These are phyloP conservation scores for Naja naja DNA, from an alignment of 2,113 vertebrate genomes.

Conservation along the genomic window DNA sequence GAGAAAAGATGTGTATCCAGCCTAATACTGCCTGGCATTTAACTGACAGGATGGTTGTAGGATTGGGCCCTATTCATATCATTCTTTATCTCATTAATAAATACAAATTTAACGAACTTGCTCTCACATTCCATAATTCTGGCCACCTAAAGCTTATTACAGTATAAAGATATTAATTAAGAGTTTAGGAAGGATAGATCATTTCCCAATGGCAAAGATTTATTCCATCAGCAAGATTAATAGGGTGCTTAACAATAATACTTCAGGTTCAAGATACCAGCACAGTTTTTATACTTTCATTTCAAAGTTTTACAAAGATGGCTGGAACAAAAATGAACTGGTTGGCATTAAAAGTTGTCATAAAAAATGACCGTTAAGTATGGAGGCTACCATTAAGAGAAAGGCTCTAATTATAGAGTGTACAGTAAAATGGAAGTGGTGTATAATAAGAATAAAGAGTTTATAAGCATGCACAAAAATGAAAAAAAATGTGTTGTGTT, in stretches of 20 bases:
- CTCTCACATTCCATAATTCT: not conserved
- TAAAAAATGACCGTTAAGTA: not conserved
- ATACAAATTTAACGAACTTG: not conserved
- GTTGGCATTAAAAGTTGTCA: not conserved
- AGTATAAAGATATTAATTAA: not conserved
- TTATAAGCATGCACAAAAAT: not conserved
- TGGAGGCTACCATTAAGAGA: not conserved
- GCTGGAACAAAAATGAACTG: fast-evolving
- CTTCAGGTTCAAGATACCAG: not conserved
- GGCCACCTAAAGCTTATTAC: not conserved
- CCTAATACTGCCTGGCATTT: not conserved
- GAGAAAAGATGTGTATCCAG: not conserved
- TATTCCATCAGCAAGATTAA: not conserved
- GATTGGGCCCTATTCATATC: not conserved
- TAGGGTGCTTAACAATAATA: not conserved
- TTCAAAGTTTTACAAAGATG: conserved; percentile 1
- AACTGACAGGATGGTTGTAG: not conserved
- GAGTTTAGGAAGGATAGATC: not conserved
- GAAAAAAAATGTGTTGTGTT: not conserved
- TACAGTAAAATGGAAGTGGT: not conserved
- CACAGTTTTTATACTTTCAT: not conserved
- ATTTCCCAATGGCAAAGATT: not conserved
- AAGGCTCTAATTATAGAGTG: not conserved
- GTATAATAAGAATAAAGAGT: not conserved
- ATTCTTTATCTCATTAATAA: not conserved